These are phyloP conservation scores for Latrodectus elegans DNA, from an alignment of 2,888 invertebrate species.

Conservation along the genomic window DNA sequence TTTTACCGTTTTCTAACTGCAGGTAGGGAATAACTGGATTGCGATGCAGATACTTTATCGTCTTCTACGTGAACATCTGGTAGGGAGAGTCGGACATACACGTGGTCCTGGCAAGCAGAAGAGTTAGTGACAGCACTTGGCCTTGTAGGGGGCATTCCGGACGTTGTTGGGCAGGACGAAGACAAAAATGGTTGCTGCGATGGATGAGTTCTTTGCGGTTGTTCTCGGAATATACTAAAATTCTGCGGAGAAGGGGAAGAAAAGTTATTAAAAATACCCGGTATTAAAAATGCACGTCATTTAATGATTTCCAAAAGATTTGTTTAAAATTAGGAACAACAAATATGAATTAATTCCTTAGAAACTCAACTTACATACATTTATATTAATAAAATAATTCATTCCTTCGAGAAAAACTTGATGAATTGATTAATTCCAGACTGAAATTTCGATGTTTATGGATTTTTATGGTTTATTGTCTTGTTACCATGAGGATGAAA, in stretches of 20 bases:
- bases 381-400: too few species aligned
- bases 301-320: background rate
- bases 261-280: background rate
- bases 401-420: too few species aligned
- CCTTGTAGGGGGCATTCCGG: constrained; percentile 25
- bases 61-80: constrained; percentile 68
- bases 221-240: constrained; percentile 69
- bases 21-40: constrained; percentile 68
- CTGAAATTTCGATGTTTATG: too few species aligned
- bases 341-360: too few species aligned
- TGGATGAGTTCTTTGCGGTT: constrained; percentile 59
- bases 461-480: too few species aligned
- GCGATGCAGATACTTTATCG: constrained; percentile 62
- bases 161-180: constrained; percentile 42
- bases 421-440: too few species aligned
- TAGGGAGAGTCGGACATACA: constrained; percentile 65
- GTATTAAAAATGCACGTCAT: background rate
- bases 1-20: constrained; percentile 54
- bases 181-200: constrained; percentile 26
- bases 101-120: constrained; percentile 46
- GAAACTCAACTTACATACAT: too few species aligned
- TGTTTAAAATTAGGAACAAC: too few species aligned
- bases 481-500: too few species aligned
- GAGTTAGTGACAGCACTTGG: constrained; percentile 32
- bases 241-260: constrained; percentile 42